Conservation (phyloP, 2,888 invertebrate genomes). For the Epinotia brunnichana region DNA sequence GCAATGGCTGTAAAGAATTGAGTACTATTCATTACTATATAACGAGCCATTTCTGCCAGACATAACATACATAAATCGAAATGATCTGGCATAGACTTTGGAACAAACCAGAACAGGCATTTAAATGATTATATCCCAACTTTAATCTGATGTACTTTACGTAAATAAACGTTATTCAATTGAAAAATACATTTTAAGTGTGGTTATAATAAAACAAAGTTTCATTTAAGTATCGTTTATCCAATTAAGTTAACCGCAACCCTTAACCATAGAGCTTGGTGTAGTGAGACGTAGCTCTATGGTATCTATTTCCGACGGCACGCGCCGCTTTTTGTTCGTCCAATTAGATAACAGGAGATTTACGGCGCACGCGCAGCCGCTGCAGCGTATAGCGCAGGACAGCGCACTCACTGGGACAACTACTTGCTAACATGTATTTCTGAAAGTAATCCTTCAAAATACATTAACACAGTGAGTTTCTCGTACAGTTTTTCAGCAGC, state of each 20-base stretch:
- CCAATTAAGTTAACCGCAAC: conserved; percentile 30
- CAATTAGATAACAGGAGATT: conserved; percentile 70
- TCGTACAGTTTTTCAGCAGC: no score
- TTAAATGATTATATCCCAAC: neutral
- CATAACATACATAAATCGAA: conserved; percentile 37
- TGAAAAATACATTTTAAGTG: conserved; percentile 7
- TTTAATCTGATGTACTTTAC: neutral
- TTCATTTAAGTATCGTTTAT: neutral
- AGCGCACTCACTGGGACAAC: conserved; percentile 39
- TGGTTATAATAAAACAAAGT: conserved; percentile 3
- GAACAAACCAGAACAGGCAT: conserved; percentile 6
- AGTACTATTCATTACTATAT: conserved; percentile 41
- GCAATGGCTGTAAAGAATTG: conserved; percentile 21
- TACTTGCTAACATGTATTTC: conserved; percentile 5
- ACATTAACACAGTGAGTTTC: no score
- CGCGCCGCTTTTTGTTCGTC: conserved; percentile 66
- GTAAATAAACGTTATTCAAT: neutral
- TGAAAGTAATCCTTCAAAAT: neutral
- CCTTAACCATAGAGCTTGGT: conserved; percentile 14
- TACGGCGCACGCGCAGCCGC: conserved; percentile 55
- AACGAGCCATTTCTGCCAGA: conserved; percentile 40
- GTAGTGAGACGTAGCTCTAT: conserved; percentile 40
- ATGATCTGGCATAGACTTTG: conserved; percentile 24
- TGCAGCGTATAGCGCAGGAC: conserved; percentile 45
- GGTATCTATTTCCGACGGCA: conserved; percentile 55